These are phyloP conservation scores for Psettodes erumei DNA, from an alignment of 2,113 vertebrate genomes.

Conservation along the genomic window DNA sequence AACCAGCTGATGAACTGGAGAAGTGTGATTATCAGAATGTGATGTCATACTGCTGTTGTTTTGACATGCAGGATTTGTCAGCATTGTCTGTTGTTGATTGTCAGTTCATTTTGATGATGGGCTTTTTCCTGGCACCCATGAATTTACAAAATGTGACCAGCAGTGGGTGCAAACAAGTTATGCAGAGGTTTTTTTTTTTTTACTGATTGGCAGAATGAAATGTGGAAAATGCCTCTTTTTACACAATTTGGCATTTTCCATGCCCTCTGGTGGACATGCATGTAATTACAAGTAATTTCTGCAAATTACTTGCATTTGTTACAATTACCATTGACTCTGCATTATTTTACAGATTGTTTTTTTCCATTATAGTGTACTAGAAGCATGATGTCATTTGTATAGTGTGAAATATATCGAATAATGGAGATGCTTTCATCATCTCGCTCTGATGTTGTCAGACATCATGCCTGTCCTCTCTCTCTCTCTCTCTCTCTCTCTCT, in stretches of 20 bases:
- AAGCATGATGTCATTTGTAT: neutral
- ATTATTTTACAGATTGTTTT: neutral
- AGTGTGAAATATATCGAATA: neutral
- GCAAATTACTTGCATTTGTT: neutral
- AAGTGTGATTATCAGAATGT: neutral
- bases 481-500: neutral
- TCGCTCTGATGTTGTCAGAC: neutral
- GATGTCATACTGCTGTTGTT: neutral
- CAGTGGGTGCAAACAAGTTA: neutral
- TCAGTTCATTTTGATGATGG: constrained; percentile 2
- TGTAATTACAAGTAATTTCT: neutral
- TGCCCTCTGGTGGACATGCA: constrained; percentile 38
- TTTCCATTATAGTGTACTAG: neutral
- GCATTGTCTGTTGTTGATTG: neutral
- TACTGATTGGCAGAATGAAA: neutral
- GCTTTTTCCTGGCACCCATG: neutral
- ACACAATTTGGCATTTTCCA: neutral
- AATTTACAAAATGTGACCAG: neutral
- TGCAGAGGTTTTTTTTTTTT: neutral
- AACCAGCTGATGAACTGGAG: neutral
- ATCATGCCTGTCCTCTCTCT: constrained; percentile 1
- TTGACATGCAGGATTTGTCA: constrained; percentile 14
- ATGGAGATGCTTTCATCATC: neutral
- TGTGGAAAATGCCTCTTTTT: neutral
- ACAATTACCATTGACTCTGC: neutral